A percentile compares a stretch with the other conserved stretches of the same genome.
phyloP scores from a whole-genome alignment of 2,113 vertebrate genomes.

The Marmota flaviventris region DNA sequence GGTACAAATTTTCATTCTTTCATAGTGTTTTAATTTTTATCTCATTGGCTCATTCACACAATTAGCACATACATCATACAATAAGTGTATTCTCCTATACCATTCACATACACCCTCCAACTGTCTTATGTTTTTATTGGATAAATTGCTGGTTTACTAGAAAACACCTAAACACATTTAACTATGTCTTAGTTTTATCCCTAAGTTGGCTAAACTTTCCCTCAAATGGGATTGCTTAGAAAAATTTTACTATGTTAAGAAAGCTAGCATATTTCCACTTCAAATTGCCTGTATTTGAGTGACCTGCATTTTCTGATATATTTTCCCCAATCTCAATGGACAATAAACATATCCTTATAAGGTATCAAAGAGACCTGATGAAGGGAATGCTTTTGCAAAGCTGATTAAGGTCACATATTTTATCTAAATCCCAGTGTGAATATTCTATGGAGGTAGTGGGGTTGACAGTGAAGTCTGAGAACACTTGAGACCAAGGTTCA shows the following conservation, averaged over 20 bases:
- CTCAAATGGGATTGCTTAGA: neutral
- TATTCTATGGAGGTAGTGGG: neutral
- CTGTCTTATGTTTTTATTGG: neutral
- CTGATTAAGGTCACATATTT: neutral
- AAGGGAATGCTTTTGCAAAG: neutral
- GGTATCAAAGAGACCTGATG: neutral
- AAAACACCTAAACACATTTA: neutral
- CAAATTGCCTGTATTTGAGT: neutral
- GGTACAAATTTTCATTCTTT: neutral
- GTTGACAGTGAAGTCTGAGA: neutral
- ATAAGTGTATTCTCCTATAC: neutral
- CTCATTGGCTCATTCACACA: neutral
- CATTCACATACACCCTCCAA: neutral
- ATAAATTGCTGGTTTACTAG: neutral
- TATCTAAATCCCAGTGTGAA: neutral
- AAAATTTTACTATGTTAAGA: neutral
- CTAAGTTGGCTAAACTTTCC: neutral
- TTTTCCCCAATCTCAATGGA: neutral
- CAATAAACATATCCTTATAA: neutral
- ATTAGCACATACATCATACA: neutral
- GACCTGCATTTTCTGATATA: conserved; percentile 11
- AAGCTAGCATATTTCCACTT: neutral
- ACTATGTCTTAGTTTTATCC: neutral
- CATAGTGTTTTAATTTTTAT: neutral
- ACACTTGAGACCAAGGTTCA: neutral